Evolutionary conservation across 2,113 vertebrate species (phyloP).

Genomic region (Podilymbus podiceps): DNA sequence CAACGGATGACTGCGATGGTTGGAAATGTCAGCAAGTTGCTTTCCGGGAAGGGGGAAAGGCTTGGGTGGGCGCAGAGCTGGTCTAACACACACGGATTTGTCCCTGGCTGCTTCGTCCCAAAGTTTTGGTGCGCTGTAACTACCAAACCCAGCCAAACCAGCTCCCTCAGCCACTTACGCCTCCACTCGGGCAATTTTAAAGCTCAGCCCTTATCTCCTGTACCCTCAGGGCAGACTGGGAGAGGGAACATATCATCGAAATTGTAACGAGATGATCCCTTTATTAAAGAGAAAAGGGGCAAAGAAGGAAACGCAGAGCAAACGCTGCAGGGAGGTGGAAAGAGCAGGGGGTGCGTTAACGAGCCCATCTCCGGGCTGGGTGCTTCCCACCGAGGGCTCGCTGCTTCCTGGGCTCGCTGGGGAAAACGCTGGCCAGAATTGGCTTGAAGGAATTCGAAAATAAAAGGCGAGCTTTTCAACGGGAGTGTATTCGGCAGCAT

Average conservation of each 20-base stretch:
- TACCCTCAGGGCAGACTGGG: constrained; percentile 37
- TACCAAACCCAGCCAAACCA: constrained; percentile 25
- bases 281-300: not conserved
- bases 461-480: constrained; percentile 49
- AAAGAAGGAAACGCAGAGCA: not conserved
- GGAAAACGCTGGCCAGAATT: not conserved
- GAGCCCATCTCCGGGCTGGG: not conserved
- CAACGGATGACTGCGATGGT: not conserved
- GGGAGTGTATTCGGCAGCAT: not conserved
- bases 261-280: not conserved
- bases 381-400: not conserved
- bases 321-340: not conserved
- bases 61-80: not conserved
- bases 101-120: not conserved
- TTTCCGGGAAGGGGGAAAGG: not conserved
- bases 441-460: constrained; percentile 41
- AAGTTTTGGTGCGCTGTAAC: constrained; percentile 49
- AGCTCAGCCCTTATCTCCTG: constrained; percentile 47
- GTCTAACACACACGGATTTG: not conserved
- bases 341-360: not conserved
- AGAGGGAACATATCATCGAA: not conserved
- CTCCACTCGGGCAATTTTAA: constrained; percentile 1
- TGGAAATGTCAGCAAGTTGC: constrained; percentile 20
- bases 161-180: constrained; percentile 19
- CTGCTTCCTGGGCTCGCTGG: not conserved